These are phyloP conservation scores for Drosophila ficusphila DNA, from an alignment of 1,140 invertebrate species.

Conservation along the genomic window DNA sequence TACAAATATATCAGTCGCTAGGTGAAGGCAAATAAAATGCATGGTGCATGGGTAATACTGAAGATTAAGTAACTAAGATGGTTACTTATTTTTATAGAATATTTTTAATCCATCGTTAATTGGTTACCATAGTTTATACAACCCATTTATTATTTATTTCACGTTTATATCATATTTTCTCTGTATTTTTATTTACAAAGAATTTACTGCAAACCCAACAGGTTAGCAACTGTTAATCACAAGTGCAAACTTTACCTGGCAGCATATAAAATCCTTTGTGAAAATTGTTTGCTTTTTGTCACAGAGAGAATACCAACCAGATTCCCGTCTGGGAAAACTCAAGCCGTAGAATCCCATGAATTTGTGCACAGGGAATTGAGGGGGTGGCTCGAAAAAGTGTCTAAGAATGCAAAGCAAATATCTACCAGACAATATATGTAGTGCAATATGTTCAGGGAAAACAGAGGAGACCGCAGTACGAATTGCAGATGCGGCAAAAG, in stretches of 20 bases:
- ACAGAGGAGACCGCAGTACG: constrained; percentile 66
- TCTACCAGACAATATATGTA: constrained; percentile 52
- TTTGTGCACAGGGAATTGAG: constrained; percentile 38
- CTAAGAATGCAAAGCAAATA: constrained; percentile 45
- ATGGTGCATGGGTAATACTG: too few species aligned
- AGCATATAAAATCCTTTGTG: constrained; percentile 71
- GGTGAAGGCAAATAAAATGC: background rate
- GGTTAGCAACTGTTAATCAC: constrained; percentile 46
- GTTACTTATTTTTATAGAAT: too few species aligned
- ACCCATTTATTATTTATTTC: too few species aligned
- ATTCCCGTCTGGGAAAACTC: constrained; percentile 20
- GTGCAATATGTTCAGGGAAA: constrained; percentile 41
- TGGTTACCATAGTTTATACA: too few species aligned
- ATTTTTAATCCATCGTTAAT: too few species aligned
- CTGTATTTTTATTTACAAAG: background rate
- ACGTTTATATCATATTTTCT: too few species aligned
- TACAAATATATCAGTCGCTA: too few species aligned
- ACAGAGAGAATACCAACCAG: constrained; percentile 35
- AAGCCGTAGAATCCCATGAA: constrained; percentile 54
- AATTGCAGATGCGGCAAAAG: constrained; percentile 70
- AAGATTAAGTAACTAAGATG: too few species aligned
- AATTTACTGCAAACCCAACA: constrained; percentile 5
- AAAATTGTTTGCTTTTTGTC: constrained; percentile 65
- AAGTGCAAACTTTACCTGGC: constrained; percentile 36
- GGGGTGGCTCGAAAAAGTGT: constrained; percentile 3